phyloP scores from a whole-genome alignment of 2,113 vertebrate species.

The Muntiacus reevesi region DNA sequence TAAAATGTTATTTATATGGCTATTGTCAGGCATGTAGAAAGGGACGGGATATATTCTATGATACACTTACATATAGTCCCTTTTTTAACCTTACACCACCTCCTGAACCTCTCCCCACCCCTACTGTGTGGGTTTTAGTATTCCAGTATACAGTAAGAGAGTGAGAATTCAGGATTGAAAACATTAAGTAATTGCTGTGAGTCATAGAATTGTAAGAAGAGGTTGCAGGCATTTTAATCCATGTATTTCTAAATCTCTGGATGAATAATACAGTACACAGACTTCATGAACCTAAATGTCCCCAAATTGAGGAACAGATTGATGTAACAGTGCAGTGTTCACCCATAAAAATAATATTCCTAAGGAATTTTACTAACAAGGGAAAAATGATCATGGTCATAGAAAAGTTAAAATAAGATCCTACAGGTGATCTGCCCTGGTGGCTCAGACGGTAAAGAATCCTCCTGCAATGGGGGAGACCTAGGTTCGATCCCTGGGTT shows the following conservation, averaged over 20 bases:
- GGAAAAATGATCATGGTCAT: not conserved
- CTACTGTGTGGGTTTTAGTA: not conserved
- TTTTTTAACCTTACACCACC: not conserved
- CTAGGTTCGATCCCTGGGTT: not conserved
- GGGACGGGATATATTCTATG: not conserved
- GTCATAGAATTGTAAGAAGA: not conserved
- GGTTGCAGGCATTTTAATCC: not conserved
- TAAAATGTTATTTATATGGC: not conserved
- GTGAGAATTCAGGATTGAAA: not conserved
- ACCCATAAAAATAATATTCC: not conserved
- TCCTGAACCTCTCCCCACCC: not conserved
- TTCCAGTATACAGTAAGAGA: not conserved
- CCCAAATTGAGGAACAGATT: not conserved
- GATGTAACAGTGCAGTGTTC: not conserved
- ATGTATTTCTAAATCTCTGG: not conserved
- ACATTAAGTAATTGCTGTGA: not conserved
- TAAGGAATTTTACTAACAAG: not conserved
- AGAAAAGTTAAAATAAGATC: not conserved
- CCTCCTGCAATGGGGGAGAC: not conserved
- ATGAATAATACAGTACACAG: not conserved
- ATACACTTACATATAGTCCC: not conserved
- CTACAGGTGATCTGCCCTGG: not conserved
- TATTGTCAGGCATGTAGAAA: not conserved
- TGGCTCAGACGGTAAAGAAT: not conserved
- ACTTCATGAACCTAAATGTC: not conserved